Evolutionary conservation across 2,888 invertebrate genomes (phyloP), one percentile per base, ranked within the genome.

Genomic region (Strigamia crassipes): DNA sequence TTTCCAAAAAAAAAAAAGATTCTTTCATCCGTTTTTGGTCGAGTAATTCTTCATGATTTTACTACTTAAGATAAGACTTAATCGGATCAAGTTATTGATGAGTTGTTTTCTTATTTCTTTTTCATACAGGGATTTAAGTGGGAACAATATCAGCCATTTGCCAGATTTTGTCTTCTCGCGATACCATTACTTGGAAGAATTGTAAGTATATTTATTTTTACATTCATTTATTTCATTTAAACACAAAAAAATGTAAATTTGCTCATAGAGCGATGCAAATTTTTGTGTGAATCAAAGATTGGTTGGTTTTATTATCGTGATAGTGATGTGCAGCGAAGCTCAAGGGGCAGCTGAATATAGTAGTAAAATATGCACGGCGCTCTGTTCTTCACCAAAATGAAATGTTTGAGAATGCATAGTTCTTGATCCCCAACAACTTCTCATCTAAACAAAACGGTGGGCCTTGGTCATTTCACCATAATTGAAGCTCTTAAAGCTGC

Each of bases 111-210:
- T 42, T 79, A 41, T 42, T 79, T 79, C 21, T 79, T 13, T 79
- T 79, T 38, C 6, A 0, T 18, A 21, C 23, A 80, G 80, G 51
- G 80, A 80, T 80, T 27, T 80, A 42, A 46, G 51, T n/a, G 23
- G 46, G 1, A 80, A 80, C 80, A 80, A 80, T 31, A 80, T 80
- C 56, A 51, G 51, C n/a, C 51, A 34, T 51, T 56, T 80, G 21
- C 80, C 80, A 46, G 80, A 80, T 80, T 80, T 51, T 46, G 80
- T 18, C 18, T 80, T 80, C 31, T 42, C 42, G 23, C 46, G 56
- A 3, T 80, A 51, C 31, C 46, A 80, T 21, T 80, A 80, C 21
- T 31, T 80, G 51, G 80, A 80, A 51, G 80, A 80, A 46, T 51
- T 80, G 80, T 80, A 27, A 80, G 80, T 80, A 80, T 56, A 21